Evolutionary conservation across 2,888 invertebrate species (phyloP), one percentile per base, ranked within the genome.

Genomic region (Sarcophaga variegata): DNA sequence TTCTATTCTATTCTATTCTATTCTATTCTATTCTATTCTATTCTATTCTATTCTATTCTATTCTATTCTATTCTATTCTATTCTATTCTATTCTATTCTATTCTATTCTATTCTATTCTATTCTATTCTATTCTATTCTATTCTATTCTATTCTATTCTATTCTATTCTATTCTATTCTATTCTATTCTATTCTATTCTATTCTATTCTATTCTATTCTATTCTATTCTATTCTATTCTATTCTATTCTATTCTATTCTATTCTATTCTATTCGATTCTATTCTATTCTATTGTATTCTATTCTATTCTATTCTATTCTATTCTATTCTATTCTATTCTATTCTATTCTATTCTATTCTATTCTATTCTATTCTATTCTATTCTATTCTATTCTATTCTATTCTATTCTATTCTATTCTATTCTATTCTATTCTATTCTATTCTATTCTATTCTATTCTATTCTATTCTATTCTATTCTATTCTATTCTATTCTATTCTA

Each of bases 221-320:
- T 74, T 60, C 74, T 45, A 74, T 74, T 60, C 74, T 60, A 74
- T 74, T 60, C 74, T 45, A 74, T 74, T 60, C 74, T 45, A 74
- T 74, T 60, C 74, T 60, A 74, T 74, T 60, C 74, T 59, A 74
- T 74, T 60, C 74, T 27, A 74, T 74, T 60, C 74, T 59, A 74
- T 74, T 60, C 74, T 27, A 25, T 25, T 25, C 25, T 25, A 25
- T 25, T 25, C 25, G 25, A 25, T n/a, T n/a, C n/a, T n/a, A n/a
- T 25, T 25, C 25, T 25, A 25, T 25, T 59, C 60, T 74, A 54
- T 59, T 59, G 25, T 60, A 54, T 27, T 45, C 60, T 60, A 54
- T 59, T 59, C 60, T 60, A 20, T 27, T 25, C 60, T 60, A 54
- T 59, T 59, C 60, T 60, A 54, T 25, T 25, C 25, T 27, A 74